These are phyloP conservation scores for Aphelenchoides fujianensis DNA, from an alignment of 1,140 invertebrate genomes.

Conservation along the genomic window DNA sequence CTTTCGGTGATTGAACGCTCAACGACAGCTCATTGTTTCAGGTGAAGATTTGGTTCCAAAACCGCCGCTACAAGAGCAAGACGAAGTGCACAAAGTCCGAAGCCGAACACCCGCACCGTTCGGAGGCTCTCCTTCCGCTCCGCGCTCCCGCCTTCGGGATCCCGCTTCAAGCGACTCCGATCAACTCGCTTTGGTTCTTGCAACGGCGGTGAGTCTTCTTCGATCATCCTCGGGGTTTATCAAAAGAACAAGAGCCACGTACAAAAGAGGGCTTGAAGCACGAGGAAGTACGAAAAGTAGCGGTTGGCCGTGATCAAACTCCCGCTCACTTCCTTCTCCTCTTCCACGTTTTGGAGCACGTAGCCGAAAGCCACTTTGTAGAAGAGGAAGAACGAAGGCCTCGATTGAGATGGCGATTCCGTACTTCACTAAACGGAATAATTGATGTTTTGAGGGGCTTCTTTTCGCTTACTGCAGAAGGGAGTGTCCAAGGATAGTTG, in stretches of 20 bases:
- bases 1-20: neutral
- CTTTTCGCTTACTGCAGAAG: slow-evolving; percentile 18
- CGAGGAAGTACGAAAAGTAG: slow-evolving; percentile 7
- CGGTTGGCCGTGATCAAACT: neutral
- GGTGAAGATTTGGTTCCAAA: slow-evolving; percentile 84
- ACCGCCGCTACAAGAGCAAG: slow-evolving; percentile 80
- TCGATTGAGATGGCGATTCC: slow-evolving; percentile 1
- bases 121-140: neutral
- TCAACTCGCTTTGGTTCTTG: neutral
- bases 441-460: no score
- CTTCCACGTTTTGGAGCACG: neutral
- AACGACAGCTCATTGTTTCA: slow-evolving; percentile 27
- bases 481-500: slow-evolving; percentile 14
- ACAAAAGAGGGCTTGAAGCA: neutral
- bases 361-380: neutral
- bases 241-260: slow-evolving; percentile 12
- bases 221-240: neutral
- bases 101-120: neutral
- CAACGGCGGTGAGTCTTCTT: slow-evolving; percentile 12
- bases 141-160: neutral
- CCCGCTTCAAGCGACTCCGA: neutral
- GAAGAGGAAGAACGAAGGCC: neutral
- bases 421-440: slow-evolving; percentile 21
- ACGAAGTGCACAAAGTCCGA: neutral
- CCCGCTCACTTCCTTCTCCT: neutral